Base-by-base conservation (phyloP, 2,797 vertebrate species). In the Hephaestus fuliginosus region DNA sequence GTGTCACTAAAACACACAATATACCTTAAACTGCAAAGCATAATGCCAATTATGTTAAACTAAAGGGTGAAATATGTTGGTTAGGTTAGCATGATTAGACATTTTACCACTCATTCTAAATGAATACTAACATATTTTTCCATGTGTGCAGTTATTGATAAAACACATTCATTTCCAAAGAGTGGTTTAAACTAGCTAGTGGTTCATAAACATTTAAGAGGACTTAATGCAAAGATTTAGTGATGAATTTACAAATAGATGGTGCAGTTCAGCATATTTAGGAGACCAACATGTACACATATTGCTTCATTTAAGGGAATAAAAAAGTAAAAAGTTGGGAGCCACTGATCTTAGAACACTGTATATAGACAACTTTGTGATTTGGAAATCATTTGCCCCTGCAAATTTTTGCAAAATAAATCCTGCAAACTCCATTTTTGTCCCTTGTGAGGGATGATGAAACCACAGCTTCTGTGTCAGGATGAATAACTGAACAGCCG, bases 401-500 rank as follows among this genome's bases (percentile, higher is more conserved):
- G 63, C 2, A 5, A 81, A 78, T 28, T 62, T 65, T 76, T 77
- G 30, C 39, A 33, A 36, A 82, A 83, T 56, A 74, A 55, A 70
- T 86, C 33, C 43, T 83, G 52, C 72, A 84, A 74, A 86, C 72
- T 79, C 36, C 11, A 73, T 86, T 84, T 81, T 48, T 36, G 68
- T 79, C 64, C 39, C 87, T 20, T 44, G 51, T 71, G 81, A 75
- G 30, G 9, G 66, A 79, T 86, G 82, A 90, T 90, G 82, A 88
- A 92, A 90, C 70, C 67, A 28, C 48, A 15, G 74, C 52, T 69
- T 85, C 78, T 81, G 81, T 86, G 76, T 87, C 76, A 86, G 76
- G 80, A 83, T 88, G 88, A 92, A 90, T 88, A 89, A 84, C 81
- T 84, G 75, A 89, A 60, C 75, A 83, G 67, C 70, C 61, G 57